phyloP scores from a whole-genome alignment of 1,140 invertebrate species.

The Choristoneura fumiferana region DNA sequence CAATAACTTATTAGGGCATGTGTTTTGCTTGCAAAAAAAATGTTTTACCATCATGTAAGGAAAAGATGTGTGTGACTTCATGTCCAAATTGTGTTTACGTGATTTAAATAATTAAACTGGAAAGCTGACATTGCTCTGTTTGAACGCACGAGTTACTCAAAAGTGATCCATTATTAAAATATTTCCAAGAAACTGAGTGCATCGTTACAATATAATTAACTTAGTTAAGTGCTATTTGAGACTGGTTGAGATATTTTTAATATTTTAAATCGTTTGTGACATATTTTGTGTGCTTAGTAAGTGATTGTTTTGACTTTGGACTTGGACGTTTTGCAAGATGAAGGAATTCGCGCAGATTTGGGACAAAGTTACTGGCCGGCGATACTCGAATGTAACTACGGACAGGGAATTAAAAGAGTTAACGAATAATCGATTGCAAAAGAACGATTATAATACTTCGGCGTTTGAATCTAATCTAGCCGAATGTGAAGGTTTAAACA shows the following conservation, averaged over 20 bases:
- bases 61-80: conserved; percentile 3
- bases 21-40: neutral
- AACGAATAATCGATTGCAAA: conserved; percentile 48
- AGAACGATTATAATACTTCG: conserved; percentile 42
- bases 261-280: neutral
- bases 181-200: no score
- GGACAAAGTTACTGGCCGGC: conserved; percentile 70
- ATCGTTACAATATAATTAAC: no score
- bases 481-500: conserved; percentile 59
- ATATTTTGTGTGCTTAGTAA: neutral
- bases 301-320: conserved; percentile 2
- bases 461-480: conserved; percentile 49
- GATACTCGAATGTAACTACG: conserved; percentile 71
- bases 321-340: conserved; percentile 64
- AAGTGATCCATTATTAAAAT: neutral
- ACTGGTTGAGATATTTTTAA: neutral
- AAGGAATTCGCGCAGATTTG: conserved; percentile 80
- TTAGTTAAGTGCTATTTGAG: no score
- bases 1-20: neutral
- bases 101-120: neutral
- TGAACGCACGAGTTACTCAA: neutral
- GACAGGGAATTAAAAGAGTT: conserved; percentile 54
- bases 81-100: conserved; percentile 1
- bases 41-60: conserved; percentile 10
- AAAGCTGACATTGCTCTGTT: conserved; percentile 1